Evolutionary conservation across 2,888 invertebrate species (phyloP), one percentile per base, ranked within the genome.

Genomic region (Watsonalla binaria): DNA sequence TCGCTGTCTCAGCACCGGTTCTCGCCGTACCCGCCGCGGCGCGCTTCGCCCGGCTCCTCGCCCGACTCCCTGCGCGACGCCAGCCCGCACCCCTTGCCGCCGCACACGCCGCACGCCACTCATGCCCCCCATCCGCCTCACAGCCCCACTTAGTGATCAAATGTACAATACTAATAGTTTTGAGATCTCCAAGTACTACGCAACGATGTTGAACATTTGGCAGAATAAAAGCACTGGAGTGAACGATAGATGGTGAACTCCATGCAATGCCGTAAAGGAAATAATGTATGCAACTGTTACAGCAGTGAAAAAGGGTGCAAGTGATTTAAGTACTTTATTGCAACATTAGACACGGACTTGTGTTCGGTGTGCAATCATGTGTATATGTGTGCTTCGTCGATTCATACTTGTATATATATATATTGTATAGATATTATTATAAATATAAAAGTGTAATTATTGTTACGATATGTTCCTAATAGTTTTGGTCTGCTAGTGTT

Each of bases 1-100:
- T 61, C 72, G 60, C 80, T 93, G 65, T 86, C 93, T 49, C 92
- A 93, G 75, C 93, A 93, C 68, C 88, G 93, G 60, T 93, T 92
- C 78, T 92, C 93, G 6, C 93, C 93, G 46, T 93, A 93, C 70
- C 92, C 92, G 14, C 82, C 88, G 34, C 83, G 90, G 6, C 82
- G 89, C 15, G 70, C 85, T 0, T 92, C 92, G 0, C 92, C 92
- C 0, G 90, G 89, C 53, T 92, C 93, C 5, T 93, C 93, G 8
- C 93, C 93, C 35, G 93, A 93, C 80, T 93, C 92, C 56, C 78
- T 92, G 60, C 92, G 92, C 63, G 92, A 92, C 62, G 83, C 83
- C 54, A 87, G 86, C 67, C 88, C 88, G 51, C 88, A 82, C 65
- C 80, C 88, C 15, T 62, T 76, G 53, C 80, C 81, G 33, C 78